A percentile compares a stretch with the other conserved stretches of the same genome.
These are phyloP conservation scores for Parotocinclus haroldoi DNA, from an alignment of 2,797 vertebrate species.

Conservation along the genomic window DNA sequence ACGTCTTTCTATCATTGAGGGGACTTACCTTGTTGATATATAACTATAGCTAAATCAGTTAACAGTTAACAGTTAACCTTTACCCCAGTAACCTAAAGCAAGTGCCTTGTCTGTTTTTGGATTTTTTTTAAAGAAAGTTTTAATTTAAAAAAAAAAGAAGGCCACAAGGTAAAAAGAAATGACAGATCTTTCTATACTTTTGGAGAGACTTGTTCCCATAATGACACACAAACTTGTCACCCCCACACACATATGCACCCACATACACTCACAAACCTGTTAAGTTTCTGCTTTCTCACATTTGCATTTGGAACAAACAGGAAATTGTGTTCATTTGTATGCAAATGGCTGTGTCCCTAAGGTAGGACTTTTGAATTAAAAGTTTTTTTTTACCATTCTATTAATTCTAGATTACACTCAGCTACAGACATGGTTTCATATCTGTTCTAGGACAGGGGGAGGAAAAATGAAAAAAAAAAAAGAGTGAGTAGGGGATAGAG, in stretches of 20 bases:
- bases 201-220: too few species aligned
- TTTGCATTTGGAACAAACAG: slow-evolving; percentile 81
- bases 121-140: too few species aligned
- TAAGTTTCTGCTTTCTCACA: slow-evolving; percentile 66
- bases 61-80: too few species aligned
- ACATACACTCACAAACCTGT: slow-evolving; percentile 38
- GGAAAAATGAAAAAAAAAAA: neutral
- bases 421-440: slow-evolving; percentile 66
- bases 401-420: slow-evolving; percentile 81
- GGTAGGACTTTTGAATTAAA: slow-evolving; percentile 80
- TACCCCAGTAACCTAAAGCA: too few species aligned
- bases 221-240: neutral
- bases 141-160: too few species aligned
- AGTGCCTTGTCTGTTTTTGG: too few species aligned
- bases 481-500: neutral
- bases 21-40: too few species aligned
- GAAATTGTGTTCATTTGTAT: slow-evolving; percentile 84
- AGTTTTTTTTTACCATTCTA: slow-evolving; percentile 77
- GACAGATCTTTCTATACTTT: too few species aligned
- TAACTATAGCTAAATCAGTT: too few species aligned
- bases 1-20: too few species aligned
- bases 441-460: slow-evolving; percentile 48
- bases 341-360: slow-evolving; percentile 80
- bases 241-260: slow-evolving; percentile 25
- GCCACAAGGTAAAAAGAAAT: too few species aligned